Conservation (phyloP, 2,797 vertebrate genomes). For the Eupleurogrammus muticus region DNA sequence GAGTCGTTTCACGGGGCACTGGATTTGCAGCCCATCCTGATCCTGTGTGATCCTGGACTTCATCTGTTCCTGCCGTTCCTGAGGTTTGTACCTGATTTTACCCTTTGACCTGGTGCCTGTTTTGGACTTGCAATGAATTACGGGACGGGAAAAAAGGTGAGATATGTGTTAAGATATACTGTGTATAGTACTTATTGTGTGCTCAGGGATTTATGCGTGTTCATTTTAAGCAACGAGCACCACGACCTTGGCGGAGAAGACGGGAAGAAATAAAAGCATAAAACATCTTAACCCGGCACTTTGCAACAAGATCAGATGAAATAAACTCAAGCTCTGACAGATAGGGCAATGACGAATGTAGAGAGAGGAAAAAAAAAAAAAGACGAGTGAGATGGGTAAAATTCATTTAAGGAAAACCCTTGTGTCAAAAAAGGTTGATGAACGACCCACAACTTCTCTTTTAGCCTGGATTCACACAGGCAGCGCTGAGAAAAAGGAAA, state of each 20-base stretch:
- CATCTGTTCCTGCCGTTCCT: too few species aligned
- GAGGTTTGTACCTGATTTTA: too few species aligned
- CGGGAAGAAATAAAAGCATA: conserved; percentile 7
- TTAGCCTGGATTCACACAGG: conserved; percentile 6
- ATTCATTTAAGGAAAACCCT: background rate
- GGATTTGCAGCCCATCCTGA: too few species aligned
- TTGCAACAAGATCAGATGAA: background rate
- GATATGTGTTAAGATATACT: too few species aligned
- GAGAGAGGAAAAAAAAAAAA: too few species aligned
- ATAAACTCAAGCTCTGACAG: background rate
- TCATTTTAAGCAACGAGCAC: background rate
- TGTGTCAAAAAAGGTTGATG: conserved; percentile 9
- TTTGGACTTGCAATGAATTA: too few species aligned
- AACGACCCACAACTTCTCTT: conserved; percentile 24
- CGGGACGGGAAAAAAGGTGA: too few species aligned
- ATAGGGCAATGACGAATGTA: background rate
- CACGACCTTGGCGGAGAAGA: conserved; percentile 9
- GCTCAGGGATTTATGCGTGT: background rate
- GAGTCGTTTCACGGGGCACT: too few species aligned
- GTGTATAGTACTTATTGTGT: too few species aligned
- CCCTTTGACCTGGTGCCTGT: too few species aligned
- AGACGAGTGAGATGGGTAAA: background rate
- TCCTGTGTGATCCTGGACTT: too few species aligned
- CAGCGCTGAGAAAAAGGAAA: too few species aligned
- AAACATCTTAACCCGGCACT: background rate